These are phyloP conservation scores for Phaedon cochleariae DNA, from an alignment of 2,888 invertebrate species.

Conservation along the genomic window DNA sequence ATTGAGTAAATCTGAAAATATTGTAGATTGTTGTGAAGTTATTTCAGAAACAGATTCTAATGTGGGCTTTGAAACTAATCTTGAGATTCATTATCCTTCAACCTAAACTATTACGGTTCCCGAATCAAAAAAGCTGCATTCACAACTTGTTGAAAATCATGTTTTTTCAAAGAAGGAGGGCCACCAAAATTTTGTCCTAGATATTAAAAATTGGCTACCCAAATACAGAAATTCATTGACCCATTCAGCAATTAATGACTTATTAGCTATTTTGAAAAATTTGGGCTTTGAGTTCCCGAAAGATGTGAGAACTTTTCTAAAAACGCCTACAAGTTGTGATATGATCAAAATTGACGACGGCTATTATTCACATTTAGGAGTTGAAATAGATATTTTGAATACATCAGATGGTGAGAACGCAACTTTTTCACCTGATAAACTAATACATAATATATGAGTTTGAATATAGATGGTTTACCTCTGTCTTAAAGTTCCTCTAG, in stretches of 20 bases:
- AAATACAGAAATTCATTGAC: conserved; percentile 6
- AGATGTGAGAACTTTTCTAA: conserved; percentile 12
- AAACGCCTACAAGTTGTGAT: conserved; percentile 12
- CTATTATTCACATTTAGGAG: conserved; percentile 12
- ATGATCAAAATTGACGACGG: conserved; percentile 11
- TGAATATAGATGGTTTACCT: conserved; percentile 8
- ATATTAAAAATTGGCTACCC: conserved; percentile 8
- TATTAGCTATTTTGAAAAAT: conserved; percentile 1
- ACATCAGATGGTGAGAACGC: not conserved
- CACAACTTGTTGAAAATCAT: conserved; percentile 8
- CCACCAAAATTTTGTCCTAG: conserved; percentile 6
- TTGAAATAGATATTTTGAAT: conserved; percentile 7
- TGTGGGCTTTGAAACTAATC: conserved; percentile 3
- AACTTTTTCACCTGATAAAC: not conserved
- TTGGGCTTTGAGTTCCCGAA: conserved; percentile 8
- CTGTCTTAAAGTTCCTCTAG: conserved; percentile 6
- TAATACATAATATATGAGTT: conserved; percentile 1
- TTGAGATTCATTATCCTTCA: conserved; percentile 6
- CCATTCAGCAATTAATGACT: conserved; percentile 3
- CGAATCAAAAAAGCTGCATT: conserved; percentile 2
- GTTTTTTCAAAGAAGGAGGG: conserved; percentile 1
- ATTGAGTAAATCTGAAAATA: not conserved
- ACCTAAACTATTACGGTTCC: conserved; percentile 4
- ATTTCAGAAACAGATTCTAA: conserved; percentile 1
- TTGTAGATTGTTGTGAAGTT: not conserved